These are phyloP conservation scores for Coreoperca whiteheadi DNA, from an alignment of 2,113 vertebrate genomes.

Conservation along the genomic window DNA sequence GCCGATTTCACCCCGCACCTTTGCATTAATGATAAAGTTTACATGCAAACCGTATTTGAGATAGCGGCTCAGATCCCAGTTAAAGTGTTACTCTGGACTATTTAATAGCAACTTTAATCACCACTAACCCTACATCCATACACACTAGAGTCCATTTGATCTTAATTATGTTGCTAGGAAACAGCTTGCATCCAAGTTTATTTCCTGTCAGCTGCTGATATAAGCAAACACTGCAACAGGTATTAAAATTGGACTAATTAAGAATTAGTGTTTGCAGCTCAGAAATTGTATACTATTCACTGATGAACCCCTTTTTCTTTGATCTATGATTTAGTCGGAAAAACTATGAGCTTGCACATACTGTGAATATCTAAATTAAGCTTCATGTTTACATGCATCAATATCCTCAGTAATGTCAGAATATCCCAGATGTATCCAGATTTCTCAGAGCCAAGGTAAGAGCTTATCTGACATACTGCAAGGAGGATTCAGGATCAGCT, in stretches of 20 bases:
- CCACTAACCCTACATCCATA: background rate
- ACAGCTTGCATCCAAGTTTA: constrained; percentile 12
- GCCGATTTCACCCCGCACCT: no score
- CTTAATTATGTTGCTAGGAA: constrained; percentile 12
- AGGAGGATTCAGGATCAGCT: constrained; percentile 20
- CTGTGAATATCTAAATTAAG: background rate
- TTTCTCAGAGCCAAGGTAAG: background rate
- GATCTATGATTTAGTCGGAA: background rate
- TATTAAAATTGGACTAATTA: constrained; percentile 21
- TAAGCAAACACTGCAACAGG: background rate
- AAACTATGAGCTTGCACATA: background rate
- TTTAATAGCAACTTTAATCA: constrained; percentile 13
- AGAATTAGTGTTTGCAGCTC: background rate
- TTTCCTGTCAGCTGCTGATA: constrained; percentile 6
- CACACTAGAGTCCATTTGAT: background rate
- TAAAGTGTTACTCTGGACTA: constrained; percentile 2
- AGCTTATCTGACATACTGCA: constrained; percentile 22
- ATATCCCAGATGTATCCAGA: background rate
- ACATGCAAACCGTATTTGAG: background rate
- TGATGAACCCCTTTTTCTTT: background rate
- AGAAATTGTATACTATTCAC: background rate
- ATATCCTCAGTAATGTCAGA: background rate
- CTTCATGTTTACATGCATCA: background rate
- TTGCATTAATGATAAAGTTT: constrained; percentile 17
- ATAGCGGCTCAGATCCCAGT: background rate